Conservation (phyloP, 2,113 vertebrate genomes). For the Vanacampus margaritifer region DNA sequence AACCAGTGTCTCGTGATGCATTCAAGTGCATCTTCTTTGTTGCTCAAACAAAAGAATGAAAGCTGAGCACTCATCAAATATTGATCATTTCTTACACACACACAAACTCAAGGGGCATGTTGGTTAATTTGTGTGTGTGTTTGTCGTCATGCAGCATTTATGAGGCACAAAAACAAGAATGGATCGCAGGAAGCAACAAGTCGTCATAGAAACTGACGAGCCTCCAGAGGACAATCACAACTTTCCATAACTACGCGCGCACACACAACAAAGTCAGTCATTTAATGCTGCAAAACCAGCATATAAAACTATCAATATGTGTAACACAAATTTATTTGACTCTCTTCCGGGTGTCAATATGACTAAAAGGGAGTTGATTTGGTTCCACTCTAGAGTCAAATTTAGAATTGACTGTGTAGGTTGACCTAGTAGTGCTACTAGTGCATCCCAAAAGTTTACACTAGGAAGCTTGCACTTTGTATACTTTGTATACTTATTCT, state of each 20-base stretch:
- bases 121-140: neutral
- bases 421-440: neutral
- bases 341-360: no score
- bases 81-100: constrained; percentile 29
- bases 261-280: neutral
- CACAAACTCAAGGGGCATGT: neutral
- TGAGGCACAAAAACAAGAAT: neutral
- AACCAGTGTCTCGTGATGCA: no score
- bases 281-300: neutral
- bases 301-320: neutral
- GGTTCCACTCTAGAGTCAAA: no score
- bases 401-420: no score
- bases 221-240: neutral
- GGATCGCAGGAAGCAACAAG: constrained; percentile 1
- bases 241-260: neutral
- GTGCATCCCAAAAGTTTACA: neutral
- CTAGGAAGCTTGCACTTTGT: no score
- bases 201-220: neutral
- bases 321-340: no score
- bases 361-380: no score
- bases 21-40: neutral
- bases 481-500: no score
- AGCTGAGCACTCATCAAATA: constrained; percentile 44
- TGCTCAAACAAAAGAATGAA: neutral
- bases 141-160: neutral